phyloP scores from a whole-genome alignment of 2,113 vertebrate species.

The Callopanchax toddi region DNA sequence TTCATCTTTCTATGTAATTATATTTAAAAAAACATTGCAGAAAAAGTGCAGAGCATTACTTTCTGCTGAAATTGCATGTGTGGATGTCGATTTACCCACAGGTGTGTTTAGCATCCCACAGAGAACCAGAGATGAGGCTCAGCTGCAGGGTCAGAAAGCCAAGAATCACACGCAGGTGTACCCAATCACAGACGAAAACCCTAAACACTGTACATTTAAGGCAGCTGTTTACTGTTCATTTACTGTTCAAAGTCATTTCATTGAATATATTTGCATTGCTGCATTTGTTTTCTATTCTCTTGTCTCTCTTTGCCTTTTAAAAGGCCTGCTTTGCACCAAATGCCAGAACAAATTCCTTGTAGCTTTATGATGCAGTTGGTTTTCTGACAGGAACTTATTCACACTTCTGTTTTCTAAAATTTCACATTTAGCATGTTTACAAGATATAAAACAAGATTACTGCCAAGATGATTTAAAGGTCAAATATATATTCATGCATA shows the following conservation, averaged over 20 bases:
- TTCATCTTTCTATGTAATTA: conserved; percentile 8
- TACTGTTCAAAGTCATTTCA: conserved; percentile 23
- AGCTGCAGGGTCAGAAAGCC: conserved; percentile 64
- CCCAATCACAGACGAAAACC: conserved; percentile 15
- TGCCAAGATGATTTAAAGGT: too few species aligned
- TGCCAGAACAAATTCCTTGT: too few species aligned
- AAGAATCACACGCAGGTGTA: conserved; percentile 50
- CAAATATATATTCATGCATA: too few species aligned
- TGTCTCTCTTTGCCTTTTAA: too few species aligned
- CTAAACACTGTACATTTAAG: conserved; percentile 21
- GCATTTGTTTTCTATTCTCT: too few species aligned
- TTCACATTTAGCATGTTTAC: too few species aligned
- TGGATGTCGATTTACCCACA: conserved; percentile 41
- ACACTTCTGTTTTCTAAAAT: too few species aligned
- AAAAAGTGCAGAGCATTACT: neutral
- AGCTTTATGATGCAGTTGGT: too few species aligned
- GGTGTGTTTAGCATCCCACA: conserved; percentile 48
- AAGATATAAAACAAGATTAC: too few species aligned
- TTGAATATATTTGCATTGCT: too few species aligned
- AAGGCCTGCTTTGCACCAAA: too few species aligned
- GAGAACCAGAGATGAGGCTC: conserved; percentile 56
- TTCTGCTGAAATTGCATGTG: conserved; percentile 37
- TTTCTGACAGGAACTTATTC: neutral
- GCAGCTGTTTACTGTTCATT: conserved; percentile 5
- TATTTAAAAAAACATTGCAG: conserved; percentile 8